Evolutionary conservation across 2,888 invertebrate species (phyloP).

Genomic region (Cactoblastis cactorum): DNA sequence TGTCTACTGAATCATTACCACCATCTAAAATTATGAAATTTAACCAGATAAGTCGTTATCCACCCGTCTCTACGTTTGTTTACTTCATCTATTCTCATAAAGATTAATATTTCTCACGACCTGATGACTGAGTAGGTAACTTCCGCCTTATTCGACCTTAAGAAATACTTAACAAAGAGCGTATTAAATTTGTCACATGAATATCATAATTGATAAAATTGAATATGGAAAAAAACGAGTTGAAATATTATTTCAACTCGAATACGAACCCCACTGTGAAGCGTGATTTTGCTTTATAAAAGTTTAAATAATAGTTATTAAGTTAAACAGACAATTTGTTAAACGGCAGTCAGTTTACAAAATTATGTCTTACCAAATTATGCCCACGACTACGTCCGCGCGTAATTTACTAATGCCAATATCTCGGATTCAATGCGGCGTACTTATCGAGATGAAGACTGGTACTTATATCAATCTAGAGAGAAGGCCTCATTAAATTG

Average conservation of each 20-base stretch:
- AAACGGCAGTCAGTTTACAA: too few species aligned
- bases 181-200: constrained; percentile 7
- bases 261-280: not conserved
- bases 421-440: too few species aligned
- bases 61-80: not conserved
- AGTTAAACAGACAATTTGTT: too few species aligned
- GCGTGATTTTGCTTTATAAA: not conserved
- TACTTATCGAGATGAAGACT: too few species aligned
- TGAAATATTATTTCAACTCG: not conserved
- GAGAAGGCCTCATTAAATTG: too few species aligned
- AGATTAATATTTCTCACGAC: not conserved
- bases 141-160: not conserved
- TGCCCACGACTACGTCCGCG: too few species aligned
- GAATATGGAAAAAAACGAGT: not conserved
- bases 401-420: too few species aligned
- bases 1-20: too few species aligned
- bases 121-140: not conserved
- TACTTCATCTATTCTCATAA: too few species aligned
- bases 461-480: too few species aligned
- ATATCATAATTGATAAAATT: not conserved
- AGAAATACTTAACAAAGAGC: not conserved
- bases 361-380: too few species aligned
- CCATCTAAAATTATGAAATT: too few species aligned
- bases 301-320: not conserved
- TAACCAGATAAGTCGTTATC: not conserved